Percentiles rank a stretch among this genome's conserved stretches.
These are phyloP conservation scores for Neodiprion fabricii DNA, from an alignment of 1,140 invertebrate genomes.

Conservation along the genomic window DNA sequence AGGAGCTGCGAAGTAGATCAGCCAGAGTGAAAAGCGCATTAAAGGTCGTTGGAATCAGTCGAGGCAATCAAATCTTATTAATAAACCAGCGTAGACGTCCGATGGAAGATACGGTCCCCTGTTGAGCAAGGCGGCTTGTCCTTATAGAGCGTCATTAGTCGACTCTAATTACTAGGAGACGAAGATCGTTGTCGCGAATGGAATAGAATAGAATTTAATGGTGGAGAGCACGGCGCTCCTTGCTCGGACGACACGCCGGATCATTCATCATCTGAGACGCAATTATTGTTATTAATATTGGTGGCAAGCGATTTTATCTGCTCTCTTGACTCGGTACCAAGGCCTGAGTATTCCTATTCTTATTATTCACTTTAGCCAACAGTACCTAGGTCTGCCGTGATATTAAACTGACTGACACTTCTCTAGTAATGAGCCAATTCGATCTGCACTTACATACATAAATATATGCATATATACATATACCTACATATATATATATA, in stretches of 20 bases:
- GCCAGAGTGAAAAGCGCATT: conserved; percentile 2
- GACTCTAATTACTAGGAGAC: conserved; percentile 51
- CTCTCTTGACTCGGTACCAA: background rate
- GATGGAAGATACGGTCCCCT: conserved; percentile 42
- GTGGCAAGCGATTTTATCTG: conserved; percentile 6
- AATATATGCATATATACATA: no score
- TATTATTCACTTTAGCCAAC: conserved; percentile 1
- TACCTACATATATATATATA: no score
- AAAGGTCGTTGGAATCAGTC: conserved; percentile 23
- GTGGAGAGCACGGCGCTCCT: conserved; percentile 39
- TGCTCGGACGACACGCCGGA: conserved; percentile 40
- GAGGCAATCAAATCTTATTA: conserved; percentile 40
- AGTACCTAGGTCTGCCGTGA: background rate
- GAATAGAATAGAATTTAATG: conserved; percentile 25
- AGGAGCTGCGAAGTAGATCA: background rate
- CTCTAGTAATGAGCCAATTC: background rate
- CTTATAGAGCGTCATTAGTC: conserved; percentile 50
- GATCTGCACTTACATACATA: background rate
- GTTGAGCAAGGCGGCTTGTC: conserved; percentile 37
- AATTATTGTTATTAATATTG: conserved; percentile 60
- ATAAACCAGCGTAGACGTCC: conserved; percentile 35
- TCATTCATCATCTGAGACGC: conserved; percentile 47
- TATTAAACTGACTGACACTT: background rate
- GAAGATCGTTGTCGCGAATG: conserved; percentile 49
- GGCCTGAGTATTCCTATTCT: background rate